phyloP scores from a whole-genome alignment of 1,140 invertebrate genomes.

The Hycleus cichorii region DNA sequence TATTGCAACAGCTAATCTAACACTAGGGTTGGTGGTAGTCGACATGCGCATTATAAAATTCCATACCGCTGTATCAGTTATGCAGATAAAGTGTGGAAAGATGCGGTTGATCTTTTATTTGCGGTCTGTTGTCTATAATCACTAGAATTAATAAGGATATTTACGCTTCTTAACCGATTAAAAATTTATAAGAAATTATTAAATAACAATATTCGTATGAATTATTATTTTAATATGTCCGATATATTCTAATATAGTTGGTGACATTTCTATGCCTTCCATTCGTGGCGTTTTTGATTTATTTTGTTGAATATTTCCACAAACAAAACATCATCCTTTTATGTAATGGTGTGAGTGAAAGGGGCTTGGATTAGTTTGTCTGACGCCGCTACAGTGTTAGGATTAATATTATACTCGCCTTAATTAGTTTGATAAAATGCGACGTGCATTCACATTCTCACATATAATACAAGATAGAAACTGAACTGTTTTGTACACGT shows the following conservation, averaged over 20 bases:
- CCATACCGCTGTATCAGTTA: constrained; percentile 22
- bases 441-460: constrained; percentile 14
- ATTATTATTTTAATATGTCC: constrained; percentile 2
- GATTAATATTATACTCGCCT: constrained; percentile 16
- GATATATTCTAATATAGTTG: constrained; percentile 12
- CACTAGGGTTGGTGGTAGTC: constrained; percentile 18
- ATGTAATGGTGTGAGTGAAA: not conserved
- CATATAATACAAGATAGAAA: constrained; percentile 11
- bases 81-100: constrained; percentile 24
- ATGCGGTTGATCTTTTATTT: constrained; percentile 11
- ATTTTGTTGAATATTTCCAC: constrained; percentile 9
- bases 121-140: not conserved
- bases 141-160: constrained; percentile 5
- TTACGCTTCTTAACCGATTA: not conserved
- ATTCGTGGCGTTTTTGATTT: constrained; percentile 14
- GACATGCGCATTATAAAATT: constrained; percentile 9
- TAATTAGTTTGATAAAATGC: constrained; percentile 16
- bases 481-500: constrained; percentile 13
- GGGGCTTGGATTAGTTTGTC: constrained; percentile 11
- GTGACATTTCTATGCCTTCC: constrained; percentile 6
- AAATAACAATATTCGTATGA: not conserved
- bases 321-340: constrained; percentile 13
- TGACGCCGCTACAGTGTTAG: constrained; percentile 11
- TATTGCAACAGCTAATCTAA: constrained; percentile 28
- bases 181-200: not conserved